Evolutionary conservation across 2,888 invertebrate genomes (phyloP), one percentile per base, ranked within the genome.

Genomic region (Beris morrisii): DNA sequence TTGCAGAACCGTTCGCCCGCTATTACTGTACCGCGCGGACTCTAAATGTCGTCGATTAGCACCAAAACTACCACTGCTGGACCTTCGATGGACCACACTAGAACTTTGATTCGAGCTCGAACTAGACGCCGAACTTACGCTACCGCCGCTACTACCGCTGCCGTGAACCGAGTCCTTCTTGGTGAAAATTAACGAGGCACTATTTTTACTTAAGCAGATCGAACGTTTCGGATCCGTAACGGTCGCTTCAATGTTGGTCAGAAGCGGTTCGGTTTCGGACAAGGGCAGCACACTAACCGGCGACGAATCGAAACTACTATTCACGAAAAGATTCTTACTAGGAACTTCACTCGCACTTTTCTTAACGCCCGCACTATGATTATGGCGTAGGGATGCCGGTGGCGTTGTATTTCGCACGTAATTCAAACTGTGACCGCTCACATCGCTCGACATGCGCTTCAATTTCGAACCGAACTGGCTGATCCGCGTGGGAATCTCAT

Each of bases 101-200:
- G 38, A 52, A 50, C n/a, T n/a, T 22, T 38, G 43, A 38, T 52
- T 53, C 9, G 44, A 44, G 12, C 44, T 44, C 12, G 44, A 11
- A 46, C 46, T 38, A 68, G 70, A 38, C 38, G 38, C 38, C 3
- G 38, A 38, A 38, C 38, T 38, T 7, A 38, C 38, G 54, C 5
- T 59, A 69, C 7, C 9, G 65, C 57, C 32, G 30, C 38, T 66
- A 46, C 5, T 46, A 31, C 13, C 59, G 32, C 65, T 66, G 28
- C 63, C 68, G 44, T 67, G 65, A 44, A 48, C 59, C 48, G 30
- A 53, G 57, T 80, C 79, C 71, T 80, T 80, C 67, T 76, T 76
- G 43, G 80, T 80, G 65, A 79, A 80, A 50, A 80, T 80, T 65
- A 80, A 73, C 64, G 80, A 80, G 54, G 78, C 78, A 71, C 77